These are phyloP conservation scores for Chiloscyllium punctatum DNA, from an alignment of 2,797 vertebrate species.

Conservation along the genomic window DNA sequence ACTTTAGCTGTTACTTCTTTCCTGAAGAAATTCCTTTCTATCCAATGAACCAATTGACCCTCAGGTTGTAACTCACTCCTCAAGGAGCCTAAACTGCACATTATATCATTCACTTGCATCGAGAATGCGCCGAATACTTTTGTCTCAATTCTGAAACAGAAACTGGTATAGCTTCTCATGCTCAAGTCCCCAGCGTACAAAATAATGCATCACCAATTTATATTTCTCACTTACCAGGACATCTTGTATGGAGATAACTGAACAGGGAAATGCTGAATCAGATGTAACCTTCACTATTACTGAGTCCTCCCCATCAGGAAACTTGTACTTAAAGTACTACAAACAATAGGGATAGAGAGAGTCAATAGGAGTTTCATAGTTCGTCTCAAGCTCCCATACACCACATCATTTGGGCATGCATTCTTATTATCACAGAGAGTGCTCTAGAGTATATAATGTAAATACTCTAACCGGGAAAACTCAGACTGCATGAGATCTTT, in stretches of 20 bases:
- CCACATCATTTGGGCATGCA: background rate
- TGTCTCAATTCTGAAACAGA: background rate
- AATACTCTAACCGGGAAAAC: background rate
- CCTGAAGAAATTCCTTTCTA: background rate
- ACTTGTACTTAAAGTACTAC: conserved; percentile 92
- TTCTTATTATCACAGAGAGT: background rate
- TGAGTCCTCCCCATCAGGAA: conserved; percentile 78
- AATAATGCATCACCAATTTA: too few relatives aligned
- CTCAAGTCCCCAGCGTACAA: background rate
- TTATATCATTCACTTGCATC: background rate
- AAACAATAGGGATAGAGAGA: background rate
- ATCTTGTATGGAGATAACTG: conserved; percentile 93
- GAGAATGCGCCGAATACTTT: background rate
- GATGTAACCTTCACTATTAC: conserved; percentile 94
- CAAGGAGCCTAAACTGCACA: background rate
- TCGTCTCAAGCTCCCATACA: background rate
- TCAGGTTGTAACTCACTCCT: background rate
- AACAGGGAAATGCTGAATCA: conserved; percentile 81
- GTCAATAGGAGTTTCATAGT: background rate
- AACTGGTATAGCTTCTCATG: background rate
- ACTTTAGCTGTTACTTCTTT: background rate
- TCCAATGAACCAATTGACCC: background rate
- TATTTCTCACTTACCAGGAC: conserved; percentile 70
- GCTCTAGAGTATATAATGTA: background rate
- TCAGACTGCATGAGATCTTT: background rate